Base-by-base conservation (phyloP, 2,113 vertebrate genomes). In the Zonotrichia leucophrys region DNA sequence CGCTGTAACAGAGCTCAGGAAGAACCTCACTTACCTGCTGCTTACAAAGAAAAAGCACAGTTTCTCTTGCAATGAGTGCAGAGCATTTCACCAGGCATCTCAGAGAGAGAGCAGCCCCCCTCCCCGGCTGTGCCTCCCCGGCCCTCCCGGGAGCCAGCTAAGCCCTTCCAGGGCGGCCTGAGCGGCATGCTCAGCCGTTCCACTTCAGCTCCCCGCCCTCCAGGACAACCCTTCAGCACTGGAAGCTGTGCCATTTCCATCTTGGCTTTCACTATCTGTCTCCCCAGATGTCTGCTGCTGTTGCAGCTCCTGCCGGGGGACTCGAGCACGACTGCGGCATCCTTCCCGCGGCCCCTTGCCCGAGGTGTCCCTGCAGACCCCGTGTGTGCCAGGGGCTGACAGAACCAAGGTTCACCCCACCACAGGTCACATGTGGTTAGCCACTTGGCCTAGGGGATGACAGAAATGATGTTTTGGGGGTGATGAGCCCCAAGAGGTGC, bases 181-280 rank as follows among this genome's bases (percentile, higher is more conserved):
- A 90, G 41, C 76, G 79, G 92, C 86, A 37, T 9, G 82, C 92
- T 93, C 91, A 74, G 90, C 89, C 41, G 82, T 96, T 97, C 95
- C 93, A 94, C 95, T 95, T 60, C 91, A 93, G 92, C 75, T 91
- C 76, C 79, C 33, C 0, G 1, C n/a, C 93, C 94, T 94, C 24
- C 55, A 95, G 92, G 96, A 96, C 87, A 96, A 93, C 95, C 95
- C 82, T 72, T 87, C 94, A 89, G 95, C 90, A 18, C 69, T 63
- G 53, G 62, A 92, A 67, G 89, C 79, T 82, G 76, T 92, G 79
- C 95, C 92, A 37, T 91, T 91, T 86, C 23, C 90, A 78, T 95
- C 96, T 69, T 83, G 85, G 79, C 83, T 90, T 87, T 92, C 84
- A 7, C 93, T 96, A 97, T 97, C 97, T 96, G 83, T 81, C 91